Conservation (phyloP, 2,797 vertebrate species). For the Thunnus albacares region DNA sequence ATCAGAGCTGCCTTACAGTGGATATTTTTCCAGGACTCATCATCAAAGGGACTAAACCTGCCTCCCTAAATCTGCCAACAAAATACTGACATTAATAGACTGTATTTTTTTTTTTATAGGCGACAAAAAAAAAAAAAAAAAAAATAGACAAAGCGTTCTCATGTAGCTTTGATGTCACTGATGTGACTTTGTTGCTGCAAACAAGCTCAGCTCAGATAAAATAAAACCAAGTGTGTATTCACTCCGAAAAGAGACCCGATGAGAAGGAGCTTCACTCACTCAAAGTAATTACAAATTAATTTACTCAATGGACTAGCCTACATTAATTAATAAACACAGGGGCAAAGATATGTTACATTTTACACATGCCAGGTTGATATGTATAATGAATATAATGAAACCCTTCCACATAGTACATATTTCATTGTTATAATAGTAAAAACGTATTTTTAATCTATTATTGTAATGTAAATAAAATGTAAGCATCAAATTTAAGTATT, state of each 20-base stretch:
- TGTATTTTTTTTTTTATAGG: background rate
- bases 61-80: slow-evolving; percentile 17
- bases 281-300: background rate
- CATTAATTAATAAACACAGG: background rate
- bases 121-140: slow-evolving; percentile 43
- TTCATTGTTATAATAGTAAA: background rate
- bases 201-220: background rate
- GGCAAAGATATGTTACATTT: background rate
- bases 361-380: background rate
- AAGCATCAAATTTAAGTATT: background rate
- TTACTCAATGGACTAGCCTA: background rate
- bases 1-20: background rate
- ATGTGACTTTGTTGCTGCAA: slow-evolving; percentile 27
- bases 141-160: slow-evolving; percentile 48
- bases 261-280: background rate
- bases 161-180: slow-evolving; percentile 41
- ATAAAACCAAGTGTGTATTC: background rate
- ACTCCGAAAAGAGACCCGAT: background rate
- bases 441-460: background rate
- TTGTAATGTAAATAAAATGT: background rate
- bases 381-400: background rate
- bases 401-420: background rate
- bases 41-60: slow-evolving; percentile 20
- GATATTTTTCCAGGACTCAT: slow-evolving; percentile 4
- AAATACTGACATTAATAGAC: slow-evolving; percentile 25